Percentiles rank a stretch among this genome's conserved stretches.
Conservation (phyloP, 2,797 vertebrate genomes). For the Spondyliosoma cantharus region DNA sequence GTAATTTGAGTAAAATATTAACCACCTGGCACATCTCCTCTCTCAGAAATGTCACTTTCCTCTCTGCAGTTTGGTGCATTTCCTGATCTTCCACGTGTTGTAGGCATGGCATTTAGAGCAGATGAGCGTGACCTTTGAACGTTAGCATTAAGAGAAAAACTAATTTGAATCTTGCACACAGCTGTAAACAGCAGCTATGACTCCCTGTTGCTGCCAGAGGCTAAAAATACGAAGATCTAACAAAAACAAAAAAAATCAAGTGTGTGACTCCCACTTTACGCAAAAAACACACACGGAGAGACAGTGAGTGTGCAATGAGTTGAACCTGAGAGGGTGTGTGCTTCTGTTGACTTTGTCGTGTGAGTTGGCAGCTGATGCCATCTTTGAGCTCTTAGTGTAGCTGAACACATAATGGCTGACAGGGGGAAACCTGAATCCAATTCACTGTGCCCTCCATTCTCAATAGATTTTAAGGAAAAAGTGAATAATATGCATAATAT, state of each 20-base stretch:
- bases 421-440: neutral
- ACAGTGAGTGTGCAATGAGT: no score
- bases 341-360: conserved; percentile 14
- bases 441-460: neutral
- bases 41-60: conserved; percentile 69
- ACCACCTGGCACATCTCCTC: conserved; percentile 30
- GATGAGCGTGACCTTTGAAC: conserved; percentile 68
- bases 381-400: neutral
- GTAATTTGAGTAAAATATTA: conserved; percentile 33
- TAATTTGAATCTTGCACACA: conserved; percentile 70
- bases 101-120: conserved; percentile 71
- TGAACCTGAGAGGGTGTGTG: neutral
- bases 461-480: neutral
- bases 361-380: neutral
- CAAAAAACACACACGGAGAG: neutral
- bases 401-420: conserved; percentile 1
- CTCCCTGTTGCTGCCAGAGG: neutral
- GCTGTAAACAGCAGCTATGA: conserved; percentile 54
- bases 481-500: neutral
- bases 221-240: conserved; percentile 44
- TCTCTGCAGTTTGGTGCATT: conserved; percentile 60
- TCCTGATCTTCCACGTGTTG: conserved; percentile 66
- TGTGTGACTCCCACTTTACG: conserved; percentile 4
- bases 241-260: conserved; percentile 12
- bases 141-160: conserved; percentile 48